phyloP scores from a whole-genome alignment of 2,888 invertebrate genomes.

The Aleiodes testaceus region DNA sequence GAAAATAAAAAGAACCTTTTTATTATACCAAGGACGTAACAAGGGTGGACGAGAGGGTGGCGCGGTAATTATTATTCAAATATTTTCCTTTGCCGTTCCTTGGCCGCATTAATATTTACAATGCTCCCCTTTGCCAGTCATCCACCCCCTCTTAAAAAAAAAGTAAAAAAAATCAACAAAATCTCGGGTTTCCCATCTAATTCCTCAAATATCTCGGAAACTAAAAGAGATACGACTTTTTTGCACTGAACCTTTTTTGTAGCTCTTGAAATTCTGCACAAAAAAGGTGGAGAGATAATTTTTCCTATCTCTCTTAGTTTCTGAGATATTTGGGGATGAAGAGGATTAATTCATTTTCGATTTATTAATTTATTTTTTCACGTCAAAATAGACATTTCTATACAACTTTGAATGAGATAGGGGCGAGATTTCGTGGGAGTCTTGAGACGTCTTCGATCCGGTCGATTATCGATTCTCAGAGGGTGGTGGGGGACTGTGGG shows the following conservation, averaged over 20 bases:
- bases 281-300: no score
- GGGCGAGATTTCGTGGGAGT: slow-evolving; percentile 28
- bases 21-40: slow-evolving; percentile 56
- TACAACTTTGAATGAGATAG: slow-evolving; percentile 9
- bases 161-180: not conserved
- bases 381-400: slow-evolving; percentile 37
- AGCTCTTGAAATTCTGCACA: no score
- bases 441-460: slow-evolving; percentile 34
- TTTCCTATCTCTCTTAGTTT: no score
- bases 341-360: not conserved
- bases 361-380: slow-evolving; percentile 14
- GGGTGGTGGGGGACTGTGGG: not conserved
- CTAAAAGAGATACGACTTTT: no score
- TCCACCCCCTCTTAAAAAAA: slow-evolving; percentile 18
- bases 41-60: slow-evolving; percentile 51
- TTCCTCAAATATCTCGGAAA: no score
- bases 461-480: slow-evolving; percentile 41
- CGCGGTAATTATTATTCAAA: slow-evolving; percentile 69
- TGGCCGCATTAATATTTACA: slow-evolving; percentile 67
- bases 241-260: no score
- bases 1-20: slow-evolving; percentile 44
- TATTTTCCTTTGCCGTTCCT: slow-evolving; percentile 62
- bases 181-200: slow-evolving; percentile 21
- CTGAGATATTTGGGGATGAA: no score
- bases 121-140: slow-evolving; percentile 51